Conservation (phyloP, 2,888 invertebrate genomes). For the Chloromyia formosa region DNA sequence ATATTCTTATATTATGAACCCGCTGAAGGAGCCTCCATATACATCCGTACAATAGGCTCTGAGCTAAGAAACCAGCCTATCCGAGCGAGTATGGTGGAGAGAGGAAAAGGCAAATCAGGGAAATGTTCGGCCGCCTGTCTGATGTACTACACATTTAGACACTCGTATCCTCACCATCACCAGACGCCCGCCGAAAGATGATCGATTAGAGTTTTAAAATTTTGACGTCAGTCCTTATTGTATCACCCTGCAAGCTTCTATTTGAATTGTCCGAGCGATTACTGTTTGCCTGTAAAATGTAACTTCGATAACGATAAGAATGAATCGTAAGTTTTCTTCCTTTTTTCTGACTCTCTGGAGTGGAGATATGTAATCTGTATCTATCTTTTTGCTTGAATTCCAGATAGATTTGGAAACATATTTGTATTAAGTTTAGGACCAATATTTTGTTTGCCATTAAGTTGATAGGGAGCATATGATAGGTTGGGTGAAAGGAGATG, state of each 20-base stretch:
- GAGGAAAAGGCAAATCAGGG: not conserved
- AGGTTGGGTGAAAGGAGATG: too few relatives aligned
- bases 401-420: not conserved
- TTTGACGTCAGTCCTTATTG: conserved; percentile 31
- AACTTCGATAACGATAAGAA: conserved; percentile 4
- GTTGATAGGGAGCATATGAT: not conserved
- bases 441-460: conserved; percentile 4
- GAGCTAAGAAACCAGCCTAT: not conserved
- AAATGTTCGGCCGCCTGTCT: not conserved
- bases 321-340: too few relatives aligned
- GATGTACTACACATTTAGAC: too few relatives aligned
- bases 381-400: not conserved
- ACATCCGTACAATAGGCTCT: not conserved
- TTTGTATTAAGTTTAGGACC: not conserved
- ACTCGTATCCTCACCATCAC: not conserved
- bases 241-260: not conserved
- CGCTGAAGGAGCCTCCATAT: not conserved
- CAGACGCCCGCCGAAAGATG: conserved; percentile 20
- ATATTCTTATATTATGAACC: conserved; percentile 11
- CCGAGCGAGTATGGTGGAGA: not conserved
- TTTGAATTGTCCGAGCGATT: conserved; percentile 17
- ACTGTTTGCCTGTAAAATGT: conserved; percentile 26
- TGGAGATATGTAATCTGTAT: not conserved
- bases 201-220: conserved; percentile 34
- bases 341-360: too few relatives aligned